Evolutionary conservation across 2,888 invertebrate genomes (phyloP).

Genomic region (Proisotoma minuta): DNA sequence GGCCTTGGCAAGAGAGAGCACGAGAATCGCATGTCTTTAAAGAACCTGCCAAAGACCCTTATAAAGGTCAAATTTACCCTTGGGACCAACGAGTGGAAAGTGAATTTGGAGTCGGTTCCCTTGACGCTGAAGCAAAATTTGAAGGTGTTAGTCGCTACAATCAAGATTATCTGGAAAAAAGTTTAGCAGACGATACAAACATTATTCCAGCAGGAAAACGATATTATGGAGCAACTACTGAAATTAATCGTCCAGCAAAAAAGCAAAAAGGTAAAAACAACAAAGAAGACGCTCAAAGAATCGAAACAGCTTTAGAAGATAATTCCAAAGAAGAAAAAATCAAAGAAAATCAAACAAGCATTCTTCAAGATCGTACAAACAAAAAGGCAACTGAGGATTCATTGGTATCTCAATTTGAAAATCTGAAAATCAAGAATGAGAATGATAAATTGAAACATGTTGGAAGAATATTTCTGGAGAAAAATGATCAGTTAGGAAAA

Average conservation of each 20-base stretch:
- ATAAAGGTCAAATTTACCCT: background rate
- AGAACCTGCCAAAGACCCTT: background rate
- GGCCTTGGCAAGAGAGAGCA: conserved; percentile 18
- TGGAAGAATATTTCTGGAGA: background rate
- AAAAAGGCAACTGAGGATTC: background rate
- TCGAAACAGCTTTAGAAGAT: background rate
- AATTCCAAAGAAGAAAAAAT: background rate
- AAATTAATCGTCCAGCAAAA: background rate
- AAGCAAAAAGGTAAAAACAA: background rate
- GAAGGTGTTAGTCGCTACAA: conserved; percentile 10
- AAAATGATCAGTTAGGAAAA: too few species aligned
- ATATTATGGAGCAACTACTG: background rate
- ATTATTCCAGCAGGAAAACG: background rate
- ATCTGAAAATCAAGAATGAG: background rate
- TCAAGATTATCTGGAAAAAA: conserved; percentile 1
- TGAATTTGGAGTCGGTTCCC: background rate
- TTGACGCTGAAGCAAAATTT: conserved; percentile 4
- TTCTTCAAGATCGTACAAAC: background rate
- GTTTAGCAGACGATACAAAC: background rate
- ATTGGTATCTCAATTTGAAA: background rate
- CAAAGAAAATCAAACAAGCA: background rate
- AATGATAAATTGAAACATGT: background rate
- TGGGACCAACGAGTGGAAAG: conserved; percentile 13
- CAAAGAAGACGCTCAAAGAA: background rate
- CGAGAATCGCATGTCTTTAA: conserved; percentile 7